Conservation (phyloP, 2,113 vertebrate genomes). For the Lepisosteus oculatus region DNA sequence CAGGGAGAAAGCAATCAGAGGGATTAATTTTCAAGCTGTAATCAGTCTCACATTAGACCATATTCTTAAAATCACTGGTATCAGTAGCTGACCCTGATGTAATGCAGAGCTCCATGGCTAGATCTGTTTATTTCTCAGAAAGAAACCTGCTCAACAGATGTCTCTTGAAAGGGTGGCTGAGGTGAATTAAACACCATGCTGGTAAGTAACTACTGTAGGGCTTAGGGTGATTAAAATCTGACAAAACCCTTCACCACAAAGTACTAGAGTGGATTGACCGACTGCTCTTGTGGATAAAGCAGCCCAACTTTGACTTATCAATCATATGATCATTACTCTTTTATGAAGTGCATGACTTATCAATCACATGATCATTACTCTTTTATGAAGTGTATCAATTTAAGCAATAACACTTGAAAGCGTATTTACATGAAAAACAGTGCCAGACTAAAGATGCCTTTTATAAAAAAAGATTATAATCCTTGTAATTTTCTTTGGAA, state of each 20-base stretch:
- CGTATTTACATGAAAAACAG: no score
- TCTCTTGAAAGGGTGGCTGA: slow-evolving; percentile 33
- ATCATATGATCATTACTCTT: not conserved
- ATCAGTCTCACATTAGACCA: slow-evolving; percentile 28
- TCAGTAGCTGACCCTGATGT: slow-evolving; percentile 35
- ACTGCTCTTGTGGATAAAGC: slow-evolving; percentile 9
- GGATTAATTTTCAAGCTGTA: slow-evolving; percentile 8
- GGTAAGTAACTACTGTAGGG: slow-evolving; percentile 27
- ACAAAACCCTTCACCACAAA: slow-evolving; percentile 33
- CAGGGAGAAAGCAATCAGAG: slow-evolving; percentile 19
- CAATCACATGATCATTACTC: not conserved
- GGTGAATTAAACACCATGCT: slow-evolving; percentile 47
- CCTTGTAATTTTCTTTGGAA: no score
- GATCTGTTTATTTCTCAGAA: slow-evolving; percentile 41
- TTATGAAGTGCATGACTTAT: not conserved
- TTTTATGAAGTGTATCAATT: no score
- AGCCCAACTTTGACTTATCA: not conserved
- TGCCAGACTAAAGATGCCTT: no score
- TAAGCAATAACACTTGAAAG: no score
- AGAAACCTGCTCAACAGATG: slow-evolving; percentile 39
- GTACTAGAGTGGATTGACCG: slow-evolving; percentile 30
- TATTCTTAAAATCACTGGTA: slow-evolving; percentile 39
- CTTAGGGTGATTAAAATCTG: slow-evolving; percentile 31
- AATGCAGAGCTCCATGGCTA: slow-evolving; percentile 39
- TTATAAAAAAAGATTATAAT: no score